A percentile compares a stretch with the other conserved stretches of the same genome.
Evolutionary conservation across 2,888 invertebrate species (phyloP).

Genomic region (Agrilus mali): DNA sequence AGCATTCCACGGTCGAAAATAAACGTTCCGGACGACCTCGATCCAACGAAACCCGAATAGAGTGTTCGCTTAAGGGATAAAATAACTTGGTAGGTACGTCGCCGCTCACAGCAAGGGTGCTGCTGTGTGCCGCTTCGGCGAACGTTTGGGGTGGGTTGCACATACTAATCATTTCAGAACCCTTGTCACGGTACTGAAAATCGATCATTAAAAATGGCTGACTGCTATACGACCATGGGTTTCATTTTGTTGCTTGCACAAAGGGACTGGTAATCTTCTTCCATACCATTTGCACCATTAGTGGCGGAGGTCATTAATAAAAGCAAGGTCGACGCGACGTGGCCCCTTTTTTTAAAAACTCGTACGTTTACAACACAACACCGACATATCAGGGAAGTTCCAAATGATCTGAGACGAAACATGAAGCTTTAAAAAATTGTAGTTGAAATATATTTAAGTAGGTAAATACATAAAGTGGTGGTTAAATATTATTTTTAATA

Average conservation of each 20-base stretch:
- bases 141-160: slow-evolving; percentile 18
- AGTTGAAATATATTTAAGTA: too few relatives aligned
- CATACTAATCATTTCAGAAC: slow-evolving; percentile 27
- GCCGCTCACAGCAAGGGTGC: slow-evolving; percentile 12
- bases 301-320: too few relatives aligned
- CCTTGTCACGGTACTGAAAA: slow-evolving; percentile 26
- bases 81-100: slow-evolving; percentile 9
- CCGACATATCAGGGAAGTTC: too few relatives aligned
- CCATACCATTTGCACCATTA: too few relatives aligned
- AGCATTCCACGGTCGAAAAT: slow-evolving; percentile 18
- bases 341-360: too few relatives aligned
- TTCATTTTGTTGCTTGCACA: slow-evolving; percentile 13
- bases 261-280: neutral
- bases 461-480: too few relatives aligned
- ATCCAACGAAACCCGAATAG: slow-evolving; percentile 11
- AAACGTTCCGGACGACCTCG: slow-evolving; percentile 12
- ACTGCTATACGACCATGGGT: slow-evolving; percentile 9
- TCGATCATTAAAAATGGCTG: slow-evolving; percentile 27
- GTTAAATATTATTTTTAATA: too few relatives aligned
- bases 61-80: slow-evolving; percentile 13
- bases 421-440: too few relatives aligned
- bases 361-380: too few relatives aligned
- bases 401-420: too few relatives aligned
- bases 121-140: slow-evolving; percentile 8
- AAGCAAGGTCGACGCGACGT: too few relatives aligned